Evolutionary conservation across 1,140 invertebrate species (phyloP).

Genomic region (Brachionus angularis): DNA sequence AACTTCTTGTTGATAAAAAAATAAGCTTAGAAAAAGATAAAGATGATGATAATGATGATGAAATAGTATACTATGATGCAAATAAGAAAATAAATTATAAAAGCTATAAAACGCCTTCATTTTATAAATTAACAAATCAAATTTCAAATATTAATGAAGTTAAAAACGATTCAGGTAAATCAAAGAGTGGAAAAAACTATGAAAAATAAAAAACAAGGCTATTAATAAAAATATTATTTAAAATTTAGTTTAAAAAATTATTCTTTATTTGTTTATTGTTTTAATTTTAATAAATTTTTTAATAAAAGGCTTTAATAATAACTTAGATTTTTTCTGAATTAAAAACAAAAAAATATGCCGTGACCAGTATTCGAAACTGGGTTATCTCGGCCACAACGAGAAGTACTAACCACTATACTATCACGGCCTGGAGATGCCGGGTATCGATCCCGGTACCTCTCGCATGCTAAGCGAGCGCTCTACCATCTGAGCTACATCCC

Average conservation of each 20-base stretch:
- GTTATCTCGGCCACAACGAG: slow-evolving; percentile 86
- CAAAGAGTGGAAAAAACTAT: no score
- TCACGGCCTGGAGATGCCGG: slow-evolving; percentile 63
- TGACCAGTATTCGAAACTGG: slow-evolving; percentile 89
- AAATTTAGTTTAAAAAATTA: no score
- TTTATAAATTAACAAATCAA: background rate
- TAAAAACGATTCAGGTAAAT: no score
- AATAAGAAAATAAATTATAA: background rate
- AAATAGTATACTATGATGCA: background rate
- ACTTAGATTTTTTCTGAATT: background rate
- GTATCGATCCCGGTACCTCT: slow-evolving; percentile 43
- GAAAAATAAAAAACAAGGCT: no score
- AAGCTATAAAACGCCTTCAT: background rate
- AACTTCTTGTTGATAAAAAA: background rate
- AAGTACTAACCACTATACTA: slow-evolving; percentile 85
- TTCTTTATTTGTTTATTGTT: no score
- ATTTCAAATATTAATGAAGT: background rate
- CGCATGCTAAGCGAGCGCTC: slow-evolving; percentile 42
- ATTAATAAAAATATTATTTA: no score
- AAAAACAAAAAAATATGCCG: slow-evolving; percentile 65
- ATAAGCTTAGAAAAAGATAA: no score
- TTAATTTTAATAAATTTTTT: background rate
- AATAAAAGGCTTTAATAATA: background rate
- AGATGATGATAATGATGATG: background rate
- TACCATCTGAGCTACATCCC: slow-evolving; percentile 42